Base-by-base conservation (phyloP, 2,888 invertebrate genomes). In the Chymomyza amoena region DNA sequence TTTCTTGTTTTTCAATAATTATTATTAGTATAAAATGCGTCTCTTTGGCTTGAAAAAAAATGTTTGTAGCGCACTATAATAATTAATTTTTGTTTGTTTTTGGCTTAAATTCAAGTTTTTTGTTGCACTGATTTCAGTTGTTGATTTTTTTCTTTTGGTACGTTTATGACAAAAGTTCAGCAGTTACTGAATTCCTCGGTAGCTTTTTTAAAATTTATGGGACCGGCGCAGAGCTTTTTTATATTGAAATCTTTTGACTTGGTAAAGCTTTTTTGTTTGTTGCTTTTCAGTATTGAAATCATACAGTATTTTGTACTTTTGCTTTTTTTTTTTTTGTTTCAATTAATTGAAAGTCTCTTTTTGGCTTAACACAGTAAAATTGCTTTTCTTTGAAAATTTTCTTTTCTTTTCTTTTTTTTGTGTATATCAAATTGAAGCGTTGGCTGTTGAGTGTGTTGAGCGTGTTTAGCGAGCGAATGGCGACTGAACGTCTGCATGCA, bases 401-500 rank as follows among this genome's bases (percentile, higher is more conserved):
- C 52, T 61, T 51, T 54, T 57, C 61, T 65, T 62, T 60, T 67
- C 45, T 69, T 71, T 60, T 57, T 64, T 63, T 63, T 52, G 28
- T 63, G 6, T 16, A 25, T 54, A 15, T 60, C 15, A 32, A 59
- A 2, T 66, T 66, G 66, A 64, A 64, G 66, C 65, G 61, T 64
- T 61, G 5, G 68, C 66, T 18, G 68, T 16, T 70, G 70, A 64
- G 50, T 67, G 25, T 57, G 69, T 70, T 39, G 64, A 69, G 66
- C 71, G 78, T 86, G 66, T 75, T 77, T 86, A 77, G 80, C 81
- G 79, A 82, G 82, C 86, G 74, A 81, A 79, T 88, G 92, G 94
- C 94, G 94, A 94, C 94, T 94, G 93, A 92, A 92, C 93, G 94
- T 94, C 94, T 94, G 92, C 91, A 92, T 92, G 90, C 80, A 84